A percentile compares a stretch with the other conserved stretches of the same genome.
phyloP scores from a whole-genome alignment of 2,113 vertebrate genomes.

The Xyrauchen texanus region DNA sequence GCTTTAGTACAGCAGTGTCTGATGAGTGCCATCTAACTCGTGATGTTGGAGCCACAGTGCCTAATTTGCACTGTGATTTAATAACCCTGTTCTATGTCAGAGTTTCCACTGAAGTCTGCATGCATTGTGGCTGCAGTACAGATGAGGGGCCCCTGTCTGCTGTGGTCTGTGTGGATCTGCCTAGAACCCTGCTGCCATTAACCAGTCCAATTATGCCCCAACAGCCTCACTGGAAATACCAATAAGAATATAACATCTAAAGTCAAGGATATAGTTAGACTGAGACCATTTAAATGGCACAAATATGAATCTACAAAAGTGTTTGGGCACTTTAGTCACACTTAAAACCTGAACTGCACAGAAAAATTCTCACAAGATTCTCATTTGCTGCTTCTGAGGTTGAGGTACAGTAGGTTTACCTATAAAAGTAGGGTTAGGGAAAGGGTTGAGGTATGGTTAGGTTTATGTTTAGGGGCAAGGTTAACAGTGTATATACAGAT shows the following conservation, averaged over 20 bases:
- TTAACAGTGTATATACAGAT: too few species aligned
- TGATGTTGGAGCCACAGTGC: conserved; percentile 50
- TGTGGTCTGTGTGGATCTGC: conserved; percentile 3
- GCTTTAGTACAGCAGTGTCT: neutral
- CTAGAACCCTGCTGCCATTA: neutral
- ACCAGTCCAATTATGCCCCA: neutral
- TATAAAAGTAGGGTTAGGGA: too few species aligned
- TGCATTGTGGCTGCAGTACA: conserved; percentile 9
- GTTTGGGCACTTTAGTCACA: too few species aligned
- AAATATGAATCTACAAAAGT: too few species aligned
- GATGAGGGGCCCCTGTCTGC: conserved; percentile 10
- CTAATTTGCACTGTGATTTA: conserved; percentile 58
- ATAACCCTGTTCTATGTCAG: conserved; percentile 60
- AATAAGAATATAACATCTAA: neutral
- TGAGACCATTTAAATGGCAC: too few species aligned
- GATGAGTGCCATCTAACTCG: conserved; percentile 31
- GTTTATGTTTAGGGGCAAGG: too few species aligned
- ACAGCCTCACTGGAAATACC: neutral
- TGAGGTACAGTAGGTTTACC: too few species aligned
- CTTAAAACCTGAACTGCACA: too few species aligned
- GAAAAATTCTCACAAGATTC: too few species aligned
- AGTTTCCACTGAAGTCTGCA: conserved; percentile 58
- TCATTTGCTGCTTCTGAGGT: too few species aligned
- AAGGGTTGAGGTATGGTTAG: too few species aligned
- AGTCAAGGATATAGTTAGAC: too few species aligned